Evolutionary conservation across 64 coral and sea anemone genomes (phyloP).

Genomic region (Catalaphyllia jardinei): DNA sequence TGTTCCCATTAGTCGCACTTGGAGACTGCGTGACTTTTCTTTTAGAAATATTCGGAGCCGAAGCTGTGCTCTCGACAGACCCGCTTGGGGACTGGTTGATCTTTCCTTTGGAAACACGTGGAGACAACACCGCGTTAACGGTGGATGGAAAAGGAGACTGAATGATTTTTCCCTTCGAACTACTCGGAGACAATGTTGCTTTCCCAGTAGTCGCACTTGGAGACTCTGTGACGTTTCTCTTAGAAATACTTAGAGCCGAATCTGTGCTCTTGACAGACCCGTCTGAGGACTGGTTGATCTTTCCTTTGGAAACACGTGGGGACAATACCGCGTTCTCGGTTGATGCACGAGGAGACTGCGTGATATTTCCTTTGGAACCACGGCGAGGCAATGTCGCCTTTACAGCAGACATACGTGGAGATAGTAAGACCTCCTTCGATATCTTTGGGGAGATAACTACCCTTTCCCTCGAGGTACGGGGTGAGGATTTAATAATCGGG

Average conservation of each 20-base stretch:
- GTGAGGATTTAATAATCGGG: background rate
- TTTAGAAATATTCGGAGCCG: background rate
- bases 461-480: background rate
- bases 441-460: background rate
- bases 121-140: background rate
- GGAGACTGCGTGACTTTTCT: background rate
- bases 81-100: background rate
- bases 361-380: no score
- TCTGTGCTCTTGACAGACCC: no score
- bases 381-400: no score
- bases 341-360: no score
- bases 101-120: background rate
- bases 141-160: background rate
- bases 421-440: background rate
- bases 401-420: no score
- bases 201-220: background rate
- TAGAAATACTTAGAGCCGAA: no score
- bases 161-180: background rate
- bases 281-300: no score
- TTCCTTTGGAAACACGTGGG: no score
- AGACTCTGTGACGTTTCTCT: background rate
- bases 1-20: background rate
- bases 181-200: background rate
- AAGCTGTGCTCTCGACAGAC: background rate
- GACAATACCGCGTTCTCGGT: no score